A percentile compares a stretch with the other conserved stretches of the same genome.
Conservation (phyloP, 2,888 invertebrate species). For the Eupsilia transversa region DNA sequence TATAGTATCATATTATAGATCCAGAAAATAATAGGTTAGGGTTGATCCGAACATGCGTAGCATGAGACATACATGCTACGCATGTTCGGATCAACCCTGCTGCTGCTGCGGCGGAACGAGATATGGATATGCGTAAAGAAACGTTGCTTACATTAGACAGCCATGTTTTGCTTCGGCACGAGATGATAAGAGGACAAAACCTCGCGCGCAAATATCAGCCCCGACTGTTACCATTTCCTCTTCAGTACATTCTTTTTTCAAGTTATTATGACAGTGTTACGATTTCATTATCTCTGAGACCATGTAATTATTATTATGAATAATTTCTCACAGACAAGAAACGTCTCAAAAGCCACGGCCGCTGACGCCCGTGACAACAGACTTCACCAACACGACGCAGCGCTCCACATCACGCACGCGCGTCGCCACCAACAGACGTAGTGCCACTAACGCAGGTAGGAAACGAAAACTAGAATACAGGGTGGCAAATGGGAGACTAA, state of each 20-base stretch:
- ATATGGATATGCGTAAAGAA: not conserved
- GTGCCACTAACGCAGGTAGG: constrained; percentile 71
- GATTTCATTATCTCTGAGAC: not conserved
- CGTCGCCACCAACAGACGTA: constrained; percentile 89
- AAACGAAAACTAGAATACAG: not conserved
- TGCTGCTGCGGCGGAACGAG: not conserved
- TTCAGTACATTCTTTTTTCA: not conserved
- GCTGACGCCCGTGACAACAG: constrained; percentile 83
- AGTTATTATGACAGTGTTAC: not conserved
- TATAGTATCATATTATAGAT: not conserved
- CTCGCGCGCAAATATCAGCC: not conserved
- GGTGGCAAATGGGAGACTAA: not conserved
- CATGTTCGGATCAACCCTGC: too few relatives aligned
- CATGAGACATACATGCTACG: too few relatives aligned
- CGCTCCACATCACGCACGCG: constrained; percentile 91
- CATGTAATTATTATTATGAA: not conserved
- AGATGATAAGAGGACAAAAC: not conserved
- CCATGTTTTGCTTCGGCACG: not conserved
- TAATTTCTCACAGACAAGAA: constrained; percentile 81
- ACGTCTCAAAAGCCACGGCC: constrained; percentile 82
- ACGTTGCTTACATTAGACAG: too few relatives aligned
- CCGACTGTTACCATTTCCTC: not conserved
- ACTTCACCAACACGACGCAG: constrained; percentile 90
- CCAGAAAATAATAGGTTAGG: not conserved
- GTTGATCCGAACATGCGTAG: not conserved